Evolutionary conservation across 2,113 vertebrate genomes (phyloP), one percentile per base, ranked within the genome.

Genomic region (Girardinichthys multiradiatus): DNA sequence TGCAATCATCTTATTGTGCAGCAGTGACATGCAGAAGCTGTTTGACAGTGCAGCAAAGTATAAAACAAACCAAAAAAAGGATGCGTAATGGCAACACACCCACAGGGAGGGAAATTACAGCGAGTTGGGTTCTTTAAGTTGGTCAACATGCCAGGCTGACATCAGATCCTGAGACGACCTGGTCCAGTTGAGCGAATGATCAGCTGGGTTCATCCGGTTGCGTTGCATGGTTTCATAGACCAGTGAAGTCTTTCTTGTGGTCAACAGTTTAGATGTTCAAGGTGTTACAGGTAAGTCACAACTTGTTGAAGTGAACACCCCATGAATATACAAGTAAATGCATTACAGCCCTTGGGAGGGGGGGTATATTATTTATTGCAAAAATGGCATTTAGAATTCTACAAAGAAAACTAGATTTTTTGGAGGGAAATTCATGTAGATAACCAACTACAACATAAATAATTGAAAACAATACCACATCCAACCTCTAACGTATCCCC

Each of bases 21-120:
- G 80, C 57, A 67, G 83, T 77, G 71, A 80, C 90, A 90, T 92
- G 88, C 90, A 88, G 64, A 76, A 84, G 79, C 76, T 54, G 37
- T 19, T 58, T 61, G 64, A 65, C 27, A 60, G 71, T 70, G 87
- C 68, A 81, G 76, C 10, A 63, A 57, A 64, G 24, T 68, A 70
- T 37, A 60, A 66, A 48, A 78, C 30, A 84, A 80, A 67, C 28
- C 51, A 42, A 45, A 85, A 81, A 42, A 72, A 70, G 71, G 62
- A 79, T 64, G 59, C 42, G 19, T 45, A 45, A 19, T 17, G 19
- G 42, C 14, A 70, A 84, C 73, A 84, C 84, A 87, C 87, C 90
- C 86, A 77, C 42, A 70, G 70, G 67, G 62, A 79, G 65, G 59
- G 66, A 73, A 59, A 83, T 45, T 64, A 80, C 63, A 61, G 67